Evolutionary conservation across 2,113 vertebrate genomes (phyloP).

Genomic region (Vidua chalybeata): DNA sequence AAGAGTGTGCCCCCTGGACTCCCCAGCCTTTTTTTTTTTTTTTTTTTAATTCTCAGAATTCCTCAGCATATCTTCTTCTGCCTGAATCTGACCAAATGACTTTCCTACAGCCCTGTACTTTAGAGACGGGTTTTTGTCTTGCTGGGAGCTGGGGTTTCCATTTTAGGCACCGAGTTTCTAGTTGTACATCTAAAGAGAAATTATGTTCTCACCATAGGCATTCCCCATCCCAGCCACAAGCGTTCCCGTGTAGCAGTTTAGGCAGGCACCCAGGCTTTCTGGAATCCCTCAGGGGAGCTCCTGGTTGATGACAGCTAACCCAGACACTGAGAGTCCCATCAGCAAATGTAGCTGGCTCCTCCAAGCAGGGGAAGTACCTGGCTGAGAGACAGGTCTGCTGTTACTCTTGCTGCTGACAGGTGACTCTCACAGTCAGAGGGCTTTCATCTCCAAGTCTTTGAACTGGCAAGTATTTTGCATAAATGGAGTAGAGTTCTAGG

Average conservation of each 20-base stretch:
- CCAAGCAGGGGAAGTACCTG: not conserved
- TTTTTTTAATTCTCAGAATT: not conserved
- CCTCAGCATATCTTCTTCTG: not conserved
- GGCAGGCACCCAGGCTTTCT: not conserved
- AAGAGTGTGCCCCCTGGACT: not conserved
- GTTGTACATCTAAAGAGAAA: not conserved
- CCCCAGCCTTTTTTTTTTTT: not conserved
- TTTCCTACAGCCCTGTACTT: not conserved
- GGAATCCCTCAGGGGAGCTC: not conserved
- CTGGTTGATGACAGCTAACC: not conserved
- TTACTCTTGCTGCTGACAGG: not conserved
- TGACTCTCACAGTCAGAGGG: not conserved
- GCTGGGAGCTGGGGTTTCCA: not conserved
- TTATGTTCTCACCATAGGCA: not conserved
- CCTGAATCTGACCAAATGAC: not conserved
- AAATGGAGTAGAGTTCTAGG: not conserved
- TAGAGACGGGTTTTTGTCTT: not conserved
- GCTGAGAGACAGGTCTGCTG: not conserved
- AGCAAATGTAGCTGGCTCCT: not conserved
- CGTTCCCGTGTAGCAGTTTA: rapidly evolving
- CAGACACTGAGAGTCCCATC: not conserved
- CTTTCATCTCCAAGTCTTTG: not conserved
- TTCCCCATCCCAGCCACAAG: not conserved
- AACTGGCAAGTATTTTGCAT: not conserved
- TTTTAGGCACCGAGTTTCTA: not conserved